Conservation (phyloP, 2,797 vertebrate genomes). For the Sebastes vulpes region DNA sequence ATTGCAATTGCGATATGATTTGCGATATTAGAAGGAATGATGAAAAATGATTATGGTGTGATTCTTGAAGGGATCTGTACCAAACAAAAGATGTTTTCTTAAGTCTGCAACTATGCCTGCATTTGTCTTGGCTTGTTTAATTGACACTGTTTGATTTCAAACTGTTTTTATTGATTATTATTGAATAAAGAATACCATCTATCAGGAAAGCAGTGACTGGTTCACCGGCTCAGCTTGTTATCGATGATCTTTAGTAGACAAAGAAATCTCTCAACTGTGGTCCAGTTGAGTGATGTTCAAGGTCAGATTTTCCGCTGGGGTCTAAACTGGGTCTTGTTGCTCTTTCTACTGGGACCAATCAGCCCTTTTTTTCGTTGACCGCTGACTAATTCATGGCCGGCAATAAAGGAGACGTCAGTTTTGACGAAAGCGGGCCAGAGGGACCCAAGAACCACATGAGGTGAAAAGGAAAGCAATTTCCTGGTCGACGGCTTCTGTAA, state of each 20-base stretch:
- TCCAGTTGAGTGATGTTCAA: not conserved
- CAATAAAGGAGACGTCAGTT: constrained; percentile 42
- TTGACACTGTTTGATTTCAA: no score
- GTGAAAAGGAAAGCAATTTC: constrained; percentile 67
- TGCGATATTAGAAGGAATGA: no score
- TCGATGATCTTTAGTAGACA: not conserved
- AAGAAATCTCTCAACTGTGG: not conserved
- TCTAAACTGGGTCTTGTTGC: not conserved
- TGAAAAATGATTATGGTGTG: no score
- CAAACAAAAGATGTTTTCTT: no score
- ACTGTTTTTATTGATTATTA: no score
- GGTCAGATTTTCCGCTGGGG: constrained; percentile 1
- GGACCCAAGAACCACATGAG: not conserved
- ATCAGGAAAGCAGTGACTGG: not conserved
- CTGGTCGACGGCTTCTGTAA: constrained; percentile 43
- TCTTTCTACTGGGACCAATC: constrained; percentile 14
- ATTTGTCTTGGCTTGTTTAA: no score
- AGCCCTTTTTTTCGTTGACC: not conserved
- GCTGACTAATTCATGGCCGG: constrained; percentile 63
- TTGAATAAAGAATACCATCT: not conserved
- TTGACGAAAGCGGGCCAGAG: constrained; percentile 25
- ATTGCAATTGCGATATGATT: no score
- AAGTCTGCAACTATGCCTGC: not conserved
- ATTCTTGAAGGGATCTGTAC: no score
- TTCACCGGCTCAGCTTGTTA: not conserved